Conservation (phyloP, 2,888 invertebrate species). For the Plusia festucae region DNA sequence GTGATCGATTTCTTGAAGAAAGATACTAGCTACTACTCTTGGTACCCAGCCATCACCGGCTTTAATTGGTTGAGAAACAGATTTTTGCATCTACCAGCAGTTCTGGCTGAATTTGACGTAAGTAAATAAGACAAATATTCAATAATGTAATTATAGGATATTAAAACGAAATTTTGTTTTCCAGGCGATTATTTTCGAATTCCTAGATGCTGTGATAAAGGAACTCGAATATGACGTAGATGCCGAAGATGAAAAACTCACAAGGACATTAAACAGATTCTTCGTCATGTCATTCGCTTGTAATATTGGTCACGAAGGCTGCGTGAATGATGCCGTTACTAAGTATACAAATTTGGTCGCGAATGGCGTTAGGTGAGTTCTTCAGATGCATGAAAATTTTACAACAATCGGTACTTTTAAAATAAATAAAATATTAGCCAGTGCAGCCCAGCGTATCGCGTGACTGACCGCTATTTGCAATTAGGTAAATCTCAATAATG, state of each 20-base stretch:
- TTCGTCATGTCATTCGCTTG: conserved; percentile 90
- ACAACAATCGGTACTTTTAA: background rate
- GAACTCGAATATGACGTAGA: conserved; percentile 74
- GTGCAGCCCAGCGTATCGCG: conserved; percentile 50
- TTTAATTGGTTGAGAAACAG: conserved; percentile 82
- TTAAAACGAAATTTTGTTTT: conserved; percentile 18
- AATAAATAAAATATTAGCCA: background rate
- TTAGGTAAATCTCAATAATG: conserved; percentile 33
- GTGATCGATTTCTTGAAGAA: conserved; percentile 80
- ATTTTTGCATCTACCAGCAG: conserved; percentile 76
- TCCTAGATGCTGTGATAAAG: conserved; percentile 70
- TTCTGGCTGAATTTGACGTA: conserved; percentile 75
- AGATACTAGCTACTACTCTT: conserved; percentile 80
- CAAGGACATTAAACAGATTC: conserved; percentile 79
- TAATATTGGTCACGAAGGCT: conserved; percentile 88
- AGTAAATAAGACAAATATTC: conserved; percentile 51
- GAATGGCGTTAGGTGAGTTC: conserved; percentile 61
- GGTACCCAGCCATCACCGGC: conserved; percentile 83
- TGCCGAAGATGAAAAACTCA: conserved; percentile 63
- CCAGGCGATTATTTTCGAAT: conserved; percentile 71
- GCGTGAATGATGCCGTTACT: conserved; percentile 75
- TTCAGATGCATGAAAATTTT: background rate
- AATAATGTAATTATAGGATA: background rate
- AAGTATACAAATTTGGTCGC: conserved; percentile 68
- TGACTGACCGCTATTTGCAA: conserved; percentile 63